Conservation (phyloP, 2,113 vertebrate species). For the Oryzias curvinotus region DNA sequence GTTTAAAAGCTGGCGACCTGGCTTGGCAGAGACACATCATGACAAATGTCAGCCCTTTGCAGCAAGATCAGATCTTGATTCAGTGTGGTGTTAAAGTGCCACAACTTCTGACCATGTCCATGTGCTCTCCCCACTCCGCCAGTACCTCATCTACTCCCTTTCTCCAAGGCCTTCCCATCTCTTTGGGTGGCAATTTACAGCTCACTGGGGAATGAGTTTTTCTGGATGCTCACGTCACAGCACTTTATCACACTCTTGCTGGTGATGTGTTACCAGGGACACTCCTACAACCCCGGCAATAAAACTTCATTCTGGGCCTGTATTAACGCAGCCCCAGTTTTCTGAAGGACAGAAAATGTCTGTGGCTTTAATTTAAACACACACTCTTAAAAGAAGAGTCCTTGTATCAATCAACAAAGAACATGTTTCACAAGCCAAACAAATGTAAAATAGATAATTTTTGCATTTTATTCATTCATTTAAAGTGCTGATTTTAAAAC, state of each 20-base stretch:
- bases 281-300: slow-evolving; percentile 64
- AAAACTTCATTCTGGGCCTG: slow-evolving; percentile 62
- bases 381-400: slow-evolving; percentile 42
- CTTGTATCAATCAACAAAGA: slow-evolving; percentile 42
- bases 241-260: slow-evolving; percentile 62
- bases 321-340: slow-evolving; percentile 59
- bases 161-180: slow-evolving; percentile 63
- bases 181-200: slow-evolving; percentile 66
- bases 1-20: background rate
- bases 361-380: slow-evolving; percentile 65
- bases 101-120: background rate
- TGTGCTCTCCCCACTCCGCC: slow-evolving; percentile 1
- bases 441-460: too few species aligned
- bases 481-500: too few species aligned
- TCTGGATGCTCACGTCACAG: slow-evolving; percentile 53
- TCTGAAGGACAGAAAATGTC: slow-evolving; percentile 64
- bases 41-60: background rate
- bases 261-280: slow-evolving; percentile 67
- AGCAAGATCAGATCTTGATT: background rate
- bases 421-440: background rate
- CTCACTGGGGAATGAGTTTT: slow-evolving; percentile 68
- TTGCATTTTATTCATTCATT: too few species aligned
- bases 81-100: background rate
- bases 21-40: background rate
- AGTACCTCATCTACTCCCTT: slow-evolving; percentile 11